phyloP scores from a whole-genome alignment of 2,797 vertebrate species.

The Lithobates pipiens region DNA sequence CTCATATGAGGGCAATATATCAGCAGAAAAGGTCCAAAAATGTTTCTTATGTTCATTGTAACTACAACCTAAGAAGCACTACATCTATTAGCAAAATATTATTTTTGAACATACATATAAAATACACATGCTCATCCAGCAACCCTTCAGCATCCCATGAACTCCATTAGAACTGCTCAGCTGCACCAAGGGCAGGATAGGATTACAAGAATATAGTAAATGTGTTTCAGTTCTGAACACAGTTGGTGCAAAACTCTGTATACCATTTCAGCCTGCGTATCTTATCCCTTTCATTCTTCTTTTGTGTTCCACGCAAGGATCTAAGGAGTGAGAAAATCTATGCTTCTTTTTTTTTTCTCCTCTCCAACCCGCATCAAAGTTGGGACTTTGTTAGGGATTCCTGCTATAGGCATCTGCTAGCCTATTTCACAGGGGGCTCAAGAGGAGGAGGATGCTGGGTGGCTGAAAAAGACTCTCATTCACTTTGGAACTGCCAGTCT shows the following conservation, averaged over 20 bases:
- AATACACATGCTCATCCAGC: neutral
- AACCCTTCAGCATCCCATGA: neutral
- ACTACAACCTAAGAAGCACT: neutral
- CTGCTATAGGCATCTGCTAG: constrained; percentile 81
- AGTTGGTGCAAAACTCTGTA: constrained; percentile 63
- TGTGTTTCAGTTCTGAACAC: constrained; percentile 42
- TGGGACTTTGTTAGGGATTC: constrained; percentile 82
- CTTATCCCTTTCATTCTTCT: constrained; percentile 64
- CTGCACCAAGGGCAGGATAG: neutral
- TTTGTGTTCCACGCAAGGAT: constrained; percentile 77
- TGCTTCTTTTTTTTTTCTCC: constrained; percentile 65
- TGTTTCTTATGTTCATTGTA: neutral
- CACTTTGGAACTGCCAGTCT: constrained; percentile 85
- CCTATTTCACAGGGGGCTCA: constrained; percentile 81
- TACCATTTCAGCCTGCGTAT: constrained; percentile 64
- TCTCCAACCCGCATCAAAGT: constrained; percentile 79
- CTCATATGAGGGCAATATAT: too few relatives aligned
- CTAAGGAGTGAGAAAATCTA: constrained; percentile 77
- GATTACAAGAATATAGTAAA: constrained; percentile 59
- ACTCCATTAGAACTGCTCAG: constrained; percentile 18
- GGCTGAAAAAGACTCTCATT: constrained; percentile 93
- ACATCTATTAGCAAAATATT: neutral
- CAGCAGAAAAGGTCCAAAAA: too few relatives aligned
- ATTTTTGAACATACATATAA: neutral
- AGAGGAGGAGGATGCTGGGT: constrained; percentile 81